Base-by-base conservation (phyloP, 2,113 vertebrate genomes). In the Myotis brandtii region DNA sequence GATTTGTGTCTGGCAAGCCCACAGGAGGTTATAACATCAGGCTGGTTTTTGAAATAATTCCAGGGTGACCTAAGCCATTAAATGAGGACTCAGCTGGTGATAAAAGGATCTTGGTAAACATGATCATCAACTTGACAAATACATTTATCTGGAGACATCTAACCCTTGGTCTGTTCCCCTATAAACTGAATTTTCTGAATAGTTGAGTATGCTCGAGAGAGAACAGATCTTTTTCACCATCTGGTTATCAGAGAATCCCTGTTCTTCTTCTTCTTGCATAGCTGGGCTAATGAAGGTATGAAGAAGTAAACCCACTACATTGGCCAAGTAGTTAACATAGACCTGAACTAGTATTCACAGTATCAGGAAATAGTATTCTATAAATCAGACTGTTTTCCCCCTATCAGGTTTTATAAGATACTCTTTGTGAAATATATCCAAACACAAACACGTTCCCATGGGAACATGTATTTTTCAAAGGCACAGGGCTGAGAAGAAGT, bases 81-180 rank as follows among this genome's bases (percentile, higher is more conserved):
- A 95, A 97, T 86, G 91, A 92, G 56, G 85, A 86, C 96, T 96
- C 96, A 96, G 91, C 85, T 96, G 94, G 91, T 96, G 69, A 97
- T 96, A 95, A 95, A 94, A 89, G 30, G 23, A 95, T 95, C 94
- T 92, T 95, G 43, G 95, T 96, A 97, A 97, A 90, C 48, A 92
- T 37, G 76, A 95, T 89, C 94, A 96, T 95, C 92, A 96, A 94
- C 88, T 94, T 96, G 91, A 97, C 79, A 89, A 96, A 86, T 56
- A 91, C 84, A 56, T 91, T 97, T 9, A 27, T 94, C 96, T 96
- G 86, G 92, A 96, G 81, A 91, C n/a, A 75, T 69, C 40, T 91
- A 96, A 56, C 76, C 62, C 97, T 85, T 72, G 52, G 34, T 92
- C 72, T 94, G 7, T 64, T 90, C 46, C 67, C 62, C 73, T 83